phyloP scores from a whole-genome alignment of 2,113 vertebrate genomes.

The Columba livia region DNA sequence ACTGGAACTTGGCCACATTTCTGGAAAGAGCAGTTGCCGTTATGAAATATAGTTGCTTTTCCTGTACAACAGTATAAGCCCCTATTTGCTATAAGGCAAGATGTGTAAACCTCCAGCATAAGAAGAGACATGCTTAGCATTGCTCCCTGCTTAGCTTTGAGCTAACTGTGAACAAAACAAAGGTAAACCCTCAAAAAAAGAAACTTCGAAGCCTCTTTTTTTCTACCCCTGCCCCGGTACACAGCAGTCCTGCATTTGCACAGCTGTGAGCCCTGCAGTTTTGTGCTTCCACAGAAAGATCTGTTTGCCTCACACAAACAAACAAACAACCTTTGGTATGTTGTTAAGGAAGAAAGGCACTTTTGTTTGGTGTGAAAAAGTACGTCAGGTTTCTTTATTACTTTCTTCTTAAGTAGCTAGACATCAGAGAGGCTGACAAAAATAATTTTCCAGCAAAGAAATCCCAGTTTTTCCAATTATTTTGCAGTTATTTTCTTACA shows the following conservation, averaged over 20 bases:
- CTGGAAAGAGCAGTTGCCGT: neutral
- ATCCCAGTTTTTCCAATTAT: neutral
- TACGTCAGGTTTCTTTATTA: neutral
- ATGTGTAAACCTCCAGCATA: neutral
- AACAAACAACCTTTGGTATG: neutral
- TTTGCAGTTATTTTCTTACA: neutral
- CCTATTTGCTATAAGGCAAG: neutral
- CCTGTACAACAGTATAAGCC: neutral
- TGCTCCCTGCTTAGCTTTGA: neutral
- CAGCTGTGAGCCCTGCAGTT: conserved; percentile 9
- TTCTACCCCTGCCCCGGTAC: accelerated
- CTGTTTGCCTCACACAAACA: neutral
- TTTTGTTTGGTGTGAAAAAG: neutral
- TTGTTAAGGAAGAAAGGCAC: neutral
- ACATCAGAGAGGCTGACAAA: neutral
- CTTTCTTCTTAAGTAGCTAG: neutral
- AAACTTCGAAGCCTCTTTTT: neutral
- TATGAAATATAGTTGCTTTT: neutral
- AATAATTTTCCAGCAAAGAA: neutral
- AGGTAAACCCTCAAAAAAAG: neutral
- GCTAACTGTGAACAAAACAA: neutral
- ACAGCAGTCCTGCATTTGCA: neutral
- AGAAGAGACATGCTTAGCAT: neutral
- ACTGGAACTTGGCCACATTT: neutral
- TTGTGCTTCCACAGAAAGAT: neutral